Conservation (phyloP, 2,113 vertebrate species). For the Boulengeromyrus knoepffleri region DNA sequence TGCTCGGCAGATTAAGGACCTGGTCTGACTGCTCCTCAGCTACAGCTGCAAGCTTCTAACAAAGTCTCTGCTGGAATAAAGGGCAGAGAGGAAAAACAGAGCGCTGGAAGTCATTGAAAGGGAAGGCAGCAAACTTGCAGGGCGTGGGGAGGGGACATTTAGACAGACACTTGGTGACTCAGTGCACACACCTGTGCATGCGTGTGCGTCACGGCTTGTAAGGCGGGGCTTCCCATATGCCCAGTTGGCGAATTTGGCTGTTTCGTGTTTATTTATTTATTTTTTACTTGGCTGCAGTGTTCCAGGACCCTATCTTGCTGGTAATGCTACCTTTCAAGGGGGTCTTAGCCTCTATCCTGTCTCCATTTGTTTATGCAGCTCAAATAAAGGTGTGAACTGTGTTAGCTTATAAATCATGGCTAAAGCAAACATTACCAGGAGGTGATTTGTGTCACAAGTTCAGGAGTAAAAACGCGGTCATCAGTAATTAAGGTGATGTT, state of each 20-base stretch:
- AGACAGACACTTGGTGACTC: constrained; percentile 14
- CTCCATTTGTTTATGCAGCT: not conserved
- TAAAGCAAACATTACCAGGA: not conserved
- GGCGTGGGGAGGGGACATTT: not conserved
- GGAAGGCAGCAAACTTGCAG: not conserved
- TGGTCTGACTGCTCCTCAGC: not conserved
- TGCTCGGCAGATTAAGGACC: constrained; percentile 12
- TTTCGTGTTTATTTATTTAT: not conserved
- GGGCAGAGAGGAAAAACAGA: not conserved
- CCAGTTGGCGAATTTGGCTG: not conserved
- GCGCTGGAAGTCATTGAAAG: constrained; percentile 1
- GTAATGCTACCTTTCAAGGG: not conserved
- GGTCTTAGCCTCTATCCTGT: not conserved
- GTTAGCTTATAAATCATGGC: not conserved
- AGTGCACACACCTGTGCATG: constrained; percentile 19
- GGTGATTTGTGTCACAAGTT: not conserved
- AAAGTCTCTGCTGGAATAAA: constrained; percentile 4
- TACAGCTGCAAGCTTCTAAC: constrained; percentile 4
- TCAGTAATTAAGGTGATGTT: not conserved
- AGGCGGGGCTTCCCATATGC: constrained; percentile 37
- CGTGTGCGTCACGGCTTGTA: constrained; percentile 25
- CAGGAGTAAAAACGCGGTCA: not conserved
- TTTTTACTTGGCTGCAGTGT: not conserved
- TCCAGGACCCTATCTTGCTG: constrained; percentile 19
- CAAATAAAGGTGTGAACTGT: not conserved